Conservation (phyloP, 2,797 vertebrate genomes). For the Argyrosomus regius region DNA sequence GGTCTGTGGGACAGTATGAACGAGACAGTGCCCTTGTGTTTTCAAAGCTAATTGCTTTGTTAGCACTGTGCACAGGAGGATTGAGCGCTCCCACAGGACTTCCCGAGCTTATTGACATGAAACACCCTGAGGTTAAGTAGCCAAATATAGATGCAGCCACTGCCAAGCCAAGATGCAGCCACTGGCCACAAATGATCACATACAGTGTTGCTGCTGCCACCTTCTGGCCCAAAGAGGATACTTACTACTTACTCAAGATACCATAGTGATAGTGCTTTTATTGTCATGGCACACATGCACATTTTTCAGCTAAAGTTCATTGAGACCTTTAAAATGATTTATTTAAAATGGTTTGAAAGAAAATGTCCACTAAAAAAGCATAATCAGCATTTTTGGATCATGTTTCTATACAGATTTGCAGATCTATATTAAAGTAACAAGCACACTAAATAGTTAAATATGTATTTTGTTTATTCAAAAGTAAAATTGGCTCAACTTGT, state of each 20-base stretch:
- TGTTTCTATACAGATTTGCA: too few species aligned
- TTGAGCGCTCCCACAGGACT: too few species aligned
- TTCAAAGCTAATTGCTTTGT: slow-evolving; percentile 15
- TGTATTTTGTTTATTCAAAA: background rate
- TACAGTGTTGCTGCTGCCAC: slow-evolving; percentile 36
- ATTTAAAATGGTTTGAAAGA: too few species aligned
- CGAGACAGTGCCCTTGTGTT: background rate
- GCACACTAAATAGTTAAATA: too few species aligned
- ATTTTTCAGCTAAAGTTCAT: background rate
- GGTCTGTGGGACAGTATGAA: background rate
- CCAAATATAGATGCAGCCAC: background rate
- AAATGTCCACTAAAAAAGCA: too few species aligned
- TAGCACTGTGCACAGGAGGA: background rate
- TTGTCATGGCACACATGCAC: too few species aligned
- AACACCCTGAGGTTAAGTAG: slow-evolving; percentile 4
- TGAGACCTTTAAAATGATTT: background rate
- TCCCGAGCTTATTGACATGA: background rate
- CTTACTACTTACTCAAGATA: too few species aligned
- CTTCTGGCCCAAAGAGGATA: slow-evolving; percentile 25
- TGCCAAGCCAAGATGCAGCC: background rate
- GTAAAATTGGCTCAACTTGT: background rate
- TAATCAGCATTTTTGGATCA: too few species aligned
- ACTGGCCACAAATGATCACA: fast-evolving
- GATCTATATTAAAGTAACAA: too few species aligned
- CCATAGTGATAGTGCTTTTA: background rate